Evolutionary conservation across 2,113 vertebrate species (phyloP).

Genomic region (Tinamus guttatus): DNA sequence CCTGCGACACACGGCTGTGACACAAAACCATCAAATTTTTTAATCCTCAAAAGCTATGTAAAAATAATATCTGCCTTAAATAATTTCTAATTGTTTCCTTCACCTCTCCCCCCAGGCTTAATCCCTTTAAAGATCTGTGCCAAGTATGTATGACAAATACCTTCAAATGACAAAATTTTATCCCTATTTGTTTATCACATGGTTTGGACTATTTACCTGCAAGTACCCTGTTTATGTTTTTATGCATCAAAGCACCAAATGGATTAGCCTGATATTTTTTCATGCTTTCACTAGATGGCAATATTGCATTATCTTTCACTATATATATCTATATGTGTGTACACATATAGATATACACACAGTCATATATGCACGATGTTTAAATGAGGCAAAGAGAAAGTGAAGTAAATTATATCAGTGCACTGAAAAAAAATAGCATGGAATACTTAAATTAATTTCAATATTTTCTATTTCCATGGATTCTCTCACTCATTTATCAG

Average conservation of each 20-base stretch:
- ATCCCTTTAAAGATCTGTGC: background rate
- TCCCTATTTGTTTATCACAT: background rate
- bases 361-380: background rate
- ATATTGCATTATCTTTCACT: conserved; percentile 25
- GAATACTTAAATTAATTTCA: background rate
- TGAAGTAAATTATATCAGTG: background rate
- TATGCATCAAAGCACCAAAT: background rate
- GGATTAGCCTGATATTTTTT: background rate
- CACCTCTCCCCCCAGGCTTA: background rate
- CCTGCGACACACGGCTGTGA: no score
- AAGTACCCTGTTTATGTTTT: background rate
- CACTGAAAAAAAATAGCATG: background rate
- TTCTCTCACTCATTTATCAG: background rate
- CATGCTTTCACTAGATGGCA: conserved; percentile 67
- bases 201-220: background rate
- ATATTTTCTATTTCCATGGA: background rate
- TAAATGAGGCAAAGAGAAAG: background rate
- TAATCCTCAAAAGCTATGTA: background rate
- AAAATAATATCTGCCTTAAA: background rate
- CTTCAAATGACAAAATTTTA: background rate
- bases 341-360: no score
- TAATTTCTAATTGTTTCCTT: background rate
- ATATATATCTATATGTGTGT: no score
- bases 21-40: background rate
- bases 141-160: background rate